Evolutionary conservation across 1,140 invertebrate species (phyloP), one percentile per base, ranked within the genome.

Genomic region (Zaprionus ornatus): DNA sequence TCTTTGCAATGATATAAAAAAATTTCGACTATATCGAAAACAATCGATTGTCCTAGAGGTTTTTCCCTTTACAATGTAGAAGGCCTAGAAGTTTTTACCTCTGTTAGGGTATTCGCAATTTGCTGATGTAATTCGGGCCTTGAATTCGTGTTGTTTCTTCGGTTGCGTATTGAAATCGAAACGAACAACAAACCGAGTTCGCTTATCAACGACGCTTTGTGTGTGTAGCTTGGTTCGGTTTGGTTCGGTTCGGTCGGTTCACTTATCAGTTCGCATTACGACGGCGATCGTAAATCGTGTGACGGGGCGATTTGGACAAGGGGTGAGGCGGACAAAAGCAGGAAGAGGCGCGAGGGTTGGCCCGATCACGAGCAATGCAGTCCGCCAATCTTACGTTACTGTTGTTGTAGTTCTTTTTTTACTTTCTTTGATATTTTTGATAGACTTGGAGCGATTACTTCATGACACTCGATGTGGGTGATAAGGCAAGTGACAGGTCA

Each of bases 251-350:
- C n/a, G 40, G n/a, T 42, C n/a, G n/a, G n/a, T 17, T 7, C n/a
- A 21, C 56, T 74, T 74, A 74, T 74, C 71, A 69, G 50, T n/a
- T 27, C 42, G 63, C 54, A 57, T 74, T 62, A 74, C 72, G 59
- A 50, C 27, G 42, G 10, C 52, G 40, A 63, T 63, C 64, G 56
- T 61, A 57, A 74, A 68, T 74, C 62, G 72, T 63, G 48, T 55
- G 42, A 50, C 17, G 52, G 13, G 10, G 45, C 10, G 21, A 50
- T 19, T 19, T 23, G 45, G 45, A 50, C 45, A 50, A 32, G 29
- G 29, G 29, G 29, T 10, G 29, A 9, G 15, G 37, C 37, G 37
- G 37, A 32, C 29, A 3, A 17, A 17, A n/a, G 9, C 19, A 42
- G 21, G 42, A 50, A 15, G 7, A 25, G 17, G 19, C 12, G 62